Conservation (phyloP, 1,140 invertebrate genomes). For the Stegodyphus dumicola region DNA sequence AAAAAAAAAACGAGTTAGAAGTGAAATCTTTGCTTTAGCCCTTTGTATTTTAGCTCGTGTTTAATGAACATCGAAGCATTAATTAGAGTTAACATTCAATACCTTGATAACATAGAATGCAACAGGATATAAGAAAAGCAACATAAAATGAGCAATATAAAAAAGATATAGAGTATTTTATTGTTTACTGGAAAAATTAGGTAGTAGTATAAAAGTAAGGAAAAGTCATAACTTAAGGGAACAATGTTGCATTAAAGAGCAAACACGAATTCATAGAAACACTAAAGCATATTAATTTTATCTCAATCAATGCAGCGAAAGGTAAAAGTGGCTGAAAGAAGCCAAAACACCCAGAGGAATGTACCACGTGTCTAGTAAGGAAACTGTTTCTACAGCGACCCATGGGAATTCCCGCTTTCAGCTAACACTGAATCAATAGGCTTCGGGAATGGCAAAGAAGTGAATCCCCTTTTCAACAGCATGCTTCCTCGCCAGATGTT, state of each 20-base stretch:
- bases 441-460: conserved; percentile 38
- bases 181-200: too few species aligned
- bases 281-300: conserved; percentile 57
- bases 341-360: conserved; percentile 43
- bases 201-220: too few species aligned
- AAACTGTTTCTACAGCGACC: conserved; percentile 50
- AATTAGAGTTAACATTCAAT: too few species aligned
- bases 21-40: too few species aligned
- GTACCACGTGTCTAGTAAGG: conserved; percentile 48
- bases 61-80: too few species aligned
- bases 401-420: conserved; percentile 35
- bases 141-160: too few species aligned
- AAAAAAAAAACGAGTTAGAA: too few species aligned
- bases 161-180: too few species aligned
- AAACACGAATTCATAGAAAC: conserved; percentile 32
- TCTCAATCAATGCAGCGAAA: conserved; percentile 32
- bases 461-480: conserved; percentile 47
- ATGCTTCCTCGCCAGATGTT: conserved; percentile 35
- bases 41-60: too few species aligned
- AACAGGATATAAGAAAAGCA: too few species aligned
- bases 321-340: conserved; percentile 51
- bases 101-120: too few species aligned
- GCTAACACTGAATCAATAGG: conserved; percentile 57
- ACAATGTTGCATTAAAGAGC: not conserved
- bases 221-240: too few species aligned